Evolutionary conservation across 2,113 vertebrate genomes (phyloP), one percentile per base, ranked within the genome.

Genomic region (Rhynchopsitta pachyrhyncha): DNA sequence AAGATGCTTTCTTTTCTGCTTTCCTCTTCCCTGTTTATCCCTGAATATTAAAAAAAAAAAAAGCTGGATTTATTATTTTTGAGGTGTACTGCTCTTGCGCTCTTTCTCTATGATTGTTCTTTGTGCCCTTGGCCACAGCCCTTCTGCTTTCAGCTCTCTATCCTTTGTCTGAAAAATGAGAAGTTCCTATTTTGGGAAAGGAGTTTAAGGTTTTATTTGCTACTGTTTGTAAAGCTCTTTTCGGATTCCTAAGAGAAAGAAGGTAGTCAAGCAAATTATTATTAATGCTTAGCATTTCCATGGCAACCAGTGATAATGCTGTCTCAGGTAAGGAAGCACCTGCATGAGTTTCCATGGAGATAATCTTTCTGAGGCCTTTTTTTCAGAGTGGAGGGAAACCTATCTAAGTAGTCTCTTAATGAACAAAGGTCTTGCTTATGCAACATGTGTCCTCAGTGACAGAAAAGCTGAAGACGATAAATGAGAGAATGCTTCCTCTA

Each of bases 291-390:
- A 82, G 29, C 0, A 14, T 94, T 97, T 92, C 93, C 78, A 67
- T 96, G 92, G 80, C 47, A 91, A 69, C 73, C 24, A 55, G 41
- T 79, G 77, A 66, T 93, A 85, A 29, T 49, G 25, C 66, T 81
- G 27, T 76, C 57, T 90, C 93, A 87, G 85, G 67, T 95, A 71
- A 83, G 63, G 78, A 86, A 88, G 76, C 82, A 95, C 91, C 60
- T 93, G 62, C 66, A 7, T 69, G 59, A 44, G 92, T 97, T 96
- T 86, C 94, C 90, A 96, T 96, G 93, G 94, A 86, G 93, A 91
- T 94, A 93, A 87, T 96, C 93, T 94, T 82, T 63, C 69, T 60
- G 86, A 78, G 69, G 80, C 57, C 49, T 80, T 68, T 46, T 59
- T 90, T 55, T 50, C 37, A 3, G 53, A 79, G 60, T 37, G 13